Base-by-base conservation (phyloP, 1,140 invertebrate species). In the Cydia strobilella region DNA sequence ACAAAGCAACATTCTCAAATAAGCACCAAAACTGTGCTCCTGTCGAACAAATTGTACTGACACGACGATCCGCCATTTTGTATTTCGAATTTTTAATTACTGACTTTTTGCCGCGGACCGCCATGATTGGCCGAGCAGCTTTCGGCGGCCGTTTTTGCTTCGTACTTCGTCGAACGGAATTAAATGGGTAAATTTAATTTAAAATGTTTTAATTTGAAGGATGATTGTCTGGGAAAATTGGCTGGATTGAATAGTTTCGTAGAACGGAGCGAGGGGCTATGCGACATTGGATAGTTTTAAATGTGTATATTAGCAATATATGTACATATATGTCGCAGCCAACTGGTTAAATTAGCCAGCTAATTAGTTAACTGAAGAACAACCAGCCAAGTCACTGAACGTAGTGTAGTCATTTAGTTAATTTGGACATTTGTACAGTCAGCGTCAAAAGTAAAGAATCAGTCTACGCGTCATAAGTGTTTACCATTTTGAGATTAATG, bases 191-290 rank as follows among this genome's bases (percentile, higher is more conserved):
- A 59, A 59, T 59, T 59, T 59, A n/a, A 59, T 59, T 59, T 59
- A 59, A 59, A 59, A 59, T 59, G 54, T 59, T 59, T 59, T 59
- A 59, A 59, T 59, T 59, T 59, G 54, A 23, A 6, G 54, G n/a
- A 23, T 23, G 54, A 59, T 59, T 59, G 54, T 59, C 54, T 59
- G 54, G 10, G 54, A 59, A 59, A 20, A 59, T 23, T 23, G 5
- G 10, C 15, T 6, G 10, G 54, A 59, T 15, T 6, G 20, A 23
- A 59, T 59, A 59, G 20, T 59, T 59, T 59, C 54, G 54, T 59
- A 59, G 54, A 59, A 59, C 54, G 54, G 51, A 54, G 51, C n/a
- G 10, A 51, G 48, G 48, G 15, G n/a, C n/a, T 51, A 51, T 18
- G 12, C 42, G 12, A 45, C 42, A 0, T 54, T 54, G 15, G n/a